These are phyloP conservation scores for Cryptocephalus moraei DNA, from an alignment of 2,888 invertebrate species.

Conservation along the genomic window DNA sequence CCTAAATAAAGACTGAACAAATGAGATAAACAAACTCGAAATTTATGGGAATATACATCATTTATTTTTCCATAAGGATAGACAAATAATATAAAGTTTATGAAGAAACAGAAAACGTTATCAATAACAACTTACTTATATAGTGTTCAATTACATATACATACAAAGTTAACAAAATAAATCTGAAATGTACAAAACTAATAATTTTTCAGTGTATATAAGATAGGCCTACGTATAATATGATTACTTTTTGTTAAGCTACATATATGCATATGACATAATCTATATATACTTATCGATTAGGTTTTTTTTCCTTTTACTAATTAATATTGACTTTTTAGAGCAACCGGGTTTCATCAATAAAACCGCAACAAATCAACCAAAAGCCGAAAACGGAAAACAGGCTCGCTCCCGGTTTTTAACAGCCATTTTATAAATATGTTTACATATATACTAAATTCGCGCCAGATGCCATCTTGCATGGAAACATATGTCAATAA, in stretches of 20 bases:
- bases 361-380: slow-evolving; percentile 26
- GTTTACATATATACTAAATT: slow-evolving; percentile 15
- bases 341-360: slow-evolving; percentile 27
- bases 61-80: slow-evolving; percentile 27
- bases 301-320: slow-evolving; percentile 10
- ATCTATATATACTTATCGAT: slow-evolving; percentile 21
- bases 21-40: slow-evolving; percentile 7
- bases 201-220: slow-evolving; percentile 31
- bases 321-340: slow-evolving; percentile 39
- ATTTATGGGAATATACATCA: slow-evolving; percentile 21
- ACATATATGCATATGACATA: slow-evolving; percentile 29
- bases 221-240: slow-evolving; percentile 35
- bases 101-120: slow-evolving; percentile 20
- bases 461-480: slow-evolving; percentile 9
- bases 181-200: slow-evolving; percentile 31
- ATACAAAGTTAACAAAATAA: slow-evolving; percentile 30
- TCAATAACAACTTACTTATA: slow-evolving; percentile 21
- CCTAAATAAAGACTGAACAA: no score
- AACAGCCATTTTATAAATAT: slow-evolving; percentile 33
- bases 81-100: slow-evolving; percentile 26
- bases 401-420: slow-evolving; percentile 13
- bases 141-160: slow-evolving; percentile 19
- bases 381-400: slow-evolving; percentile 15
- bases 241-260: slow-evolving; percentile 26
- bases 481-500: background rate